Evolutionary conservation across 2,888 invertebrate genomes (phyloP).

Genomic region (Gasteruption jaculator): DNA sequence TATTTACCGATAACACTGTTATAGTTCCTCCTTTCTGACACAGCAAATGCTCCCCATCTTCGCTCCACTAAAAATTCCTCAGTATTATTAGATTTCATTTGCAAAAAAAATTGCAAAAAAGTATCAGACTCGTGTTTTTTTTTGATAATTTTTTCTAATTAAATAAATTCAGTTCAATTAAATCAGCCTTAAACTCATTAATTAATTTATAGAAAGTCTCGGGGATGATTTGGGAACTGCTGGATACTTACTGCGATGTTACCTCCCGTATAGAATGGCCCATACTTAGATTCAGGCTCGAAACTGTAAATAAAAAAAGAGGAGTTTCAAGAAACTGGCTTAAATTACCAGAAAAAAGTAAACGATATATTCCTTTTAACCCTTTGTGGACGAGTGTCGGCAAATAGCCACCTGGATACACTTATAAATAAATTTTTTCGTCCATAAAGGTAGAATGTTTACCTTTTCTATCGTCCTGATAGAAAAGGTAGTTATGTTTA

Average conservation of each 20-base stretch:
- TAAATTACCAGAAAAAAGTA: constrained; percentile 15
- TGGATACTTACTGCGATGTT: constrained; percentile 57
- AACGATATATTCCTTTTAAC: neutral
- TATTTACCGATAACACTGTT: constrained; percentile 66
- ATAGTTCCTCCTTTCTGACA: constrained; percentile 73
- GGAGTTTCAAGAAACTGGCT: no score
- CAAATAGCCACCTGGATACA: no score
- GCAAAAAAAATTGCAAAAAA: no score
- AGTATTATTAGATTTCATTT: constrained; percentile 15
- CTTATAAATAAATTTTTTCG: no score
- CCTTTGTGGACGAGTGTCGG: no score
- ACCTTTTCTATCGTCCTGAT: no score
- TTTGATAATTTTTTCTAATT: no score
- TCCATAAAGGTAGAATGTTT: no score
- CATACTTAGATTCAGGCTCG: constrained; percentile 67
- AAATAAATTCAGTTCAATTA: constrained; percentile 1
- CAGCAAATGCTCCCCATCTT: constrained; percentile 66
- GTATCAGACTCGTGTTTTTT: no score
- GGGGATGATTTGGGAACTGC: neutral
- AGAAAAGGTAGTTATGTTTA: no score
- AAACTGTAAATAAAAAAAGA: constrained; percentile 61
- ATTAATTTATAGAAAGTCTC: constrained; percentile 2
- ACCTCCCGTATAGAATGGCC: constrained; percentile 80
- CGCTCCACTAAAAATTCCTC: constrained; percentile 58
- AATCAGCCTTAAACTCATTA: neutral